These are phyloP conservation scores for Otolemur crassicaudatus DNA, from an alignment of 2,797 vertebrate genomes.

Conservation along the genomic window DNA sequence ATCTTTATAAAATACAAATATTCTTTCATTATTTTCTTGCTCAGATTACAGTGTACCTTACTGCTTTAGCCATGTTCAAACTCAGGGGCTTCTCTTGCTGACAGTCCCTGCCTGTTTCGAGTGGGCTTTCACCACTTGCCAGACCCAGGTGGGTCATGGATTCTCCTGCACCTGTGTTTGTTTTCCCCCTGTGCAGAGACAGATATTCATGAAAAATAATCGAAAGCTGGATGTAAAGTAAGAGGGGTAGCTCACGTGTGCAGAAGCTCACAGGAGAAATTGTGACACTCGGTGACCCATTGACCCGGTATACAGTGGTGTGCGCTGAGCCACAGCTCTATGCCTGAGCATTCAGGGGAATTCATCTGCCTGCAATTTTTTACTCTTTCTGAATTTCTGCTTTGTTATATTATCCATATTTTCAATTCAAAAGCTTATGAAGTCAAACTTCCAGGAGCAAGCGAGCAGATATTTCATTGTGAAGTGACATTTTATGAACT, in stretches of 20 bases:
- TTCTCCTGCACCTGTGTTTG: neutral
- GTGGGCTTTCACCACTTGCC: neutral
- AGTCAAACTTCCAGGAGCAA: conserved; percentile 62
- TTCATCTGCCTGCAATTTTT: neutral
- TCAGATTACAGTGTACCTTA: neutral
- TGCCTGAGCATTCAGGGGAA: neutral
- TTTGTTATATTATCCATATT: conserved; percentile 43
- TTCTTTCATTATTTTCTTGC: neutral
- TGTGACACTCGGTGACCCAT: accelerated
- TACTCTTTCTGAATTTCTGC: neutral
- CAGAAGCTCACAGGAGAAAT: neutral
- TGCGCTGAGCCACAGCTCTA: neutral
- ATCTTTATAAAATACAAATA: neutral
- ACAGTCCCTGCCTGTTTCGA: neutral
- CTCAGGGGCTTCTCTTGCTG: neutral
- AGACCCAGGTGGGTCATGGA: neutral
- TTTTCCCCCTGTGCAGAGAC: neutral
- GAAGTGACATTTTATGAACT: conserved; percentile 79
- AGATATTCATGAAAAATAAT: conserved; percentile 19
- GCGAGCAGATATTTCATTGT: conserved; percentile 64
- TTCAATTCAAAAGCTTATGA: conserved; percentile 15
- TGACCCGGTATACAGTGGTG: too few relatives aligned
- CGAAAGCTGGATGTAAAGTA: neutral
- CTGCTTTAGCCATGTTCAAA: neutral
- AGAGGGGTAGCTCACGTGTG: neutral